Conservation (phyloP, 1,140 invertebrate species). For the Onthophagus taurus region DNA sequence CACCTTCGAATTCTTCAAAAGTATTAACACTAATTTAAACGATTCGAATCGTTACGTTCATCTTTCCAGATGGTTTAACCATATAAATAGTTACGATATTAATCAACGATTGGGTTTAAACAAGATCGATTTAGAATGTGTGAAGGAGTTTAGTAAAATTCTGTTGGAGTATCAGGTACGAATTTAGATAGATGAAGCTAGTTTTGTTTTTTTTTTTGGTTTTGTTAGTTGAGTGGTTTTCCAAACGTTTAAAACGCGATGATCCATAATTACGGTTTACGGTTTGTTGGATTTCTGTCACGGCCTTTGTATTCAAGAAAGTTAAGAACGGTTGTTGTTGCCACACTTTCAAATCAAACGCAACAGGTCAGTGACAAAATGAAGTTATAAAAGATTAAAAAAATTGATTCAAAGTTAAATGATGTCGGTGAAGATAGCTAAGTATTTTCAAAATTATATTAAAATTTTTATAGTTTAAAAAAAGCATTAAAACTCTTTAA, state of each 20-base stretch:
- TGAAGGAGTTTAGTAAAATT: slow-evolving; percentile 7
- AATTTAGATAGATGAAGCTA: slow-evolving; percentile 14
- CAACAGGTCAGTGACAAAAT: slow-evolving; percentile 35
- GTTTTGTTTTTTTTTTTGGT: slow-evolving; percentile 24
- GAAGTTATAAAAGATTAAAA: slow-evolving; percentile 3
- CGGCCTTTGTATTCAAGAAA: too few species aligned
- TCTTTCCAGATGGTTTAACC: slow-evolving; percentile 48
- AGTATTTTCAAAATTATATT: too few species aligned
- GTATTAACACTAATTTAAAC: slow-evolving; percentile 30
- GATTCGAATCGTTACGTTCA: slow-evolving; percentile 38
- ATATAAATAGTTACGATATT: slow-evolving; percentile 53
- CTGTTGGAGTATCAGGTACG: slow-evolving; percentile 24
- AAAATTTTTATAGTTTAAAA: too few species aligned
- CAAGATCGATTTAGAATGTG: neutral
- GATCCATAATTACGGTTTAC: slow-evolving; percentile 9
- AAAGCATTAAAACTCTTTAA: too few species aligned
- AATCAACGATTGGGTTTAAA: too few species aligned
- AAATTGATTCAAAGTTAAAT: too few species aligned
- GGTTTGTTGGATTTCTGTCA: slow-evolving; percentile 21
- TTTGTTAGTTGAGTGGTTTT: slow-evolving; percentile 10
- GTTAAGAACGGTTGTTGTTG: slow-evolving; percentile 11
- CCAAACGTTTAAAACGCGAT: neutral
- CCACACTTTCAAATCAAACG: slow-evolving; percentile 19
- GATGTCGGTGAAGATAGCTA: too few species aligned
- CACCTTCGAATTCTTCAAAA: slow-evolving; percentile 39